Conservation (phyloP, 1,140 invertebrate species). For the Diorhabda carinulata region DNA sequence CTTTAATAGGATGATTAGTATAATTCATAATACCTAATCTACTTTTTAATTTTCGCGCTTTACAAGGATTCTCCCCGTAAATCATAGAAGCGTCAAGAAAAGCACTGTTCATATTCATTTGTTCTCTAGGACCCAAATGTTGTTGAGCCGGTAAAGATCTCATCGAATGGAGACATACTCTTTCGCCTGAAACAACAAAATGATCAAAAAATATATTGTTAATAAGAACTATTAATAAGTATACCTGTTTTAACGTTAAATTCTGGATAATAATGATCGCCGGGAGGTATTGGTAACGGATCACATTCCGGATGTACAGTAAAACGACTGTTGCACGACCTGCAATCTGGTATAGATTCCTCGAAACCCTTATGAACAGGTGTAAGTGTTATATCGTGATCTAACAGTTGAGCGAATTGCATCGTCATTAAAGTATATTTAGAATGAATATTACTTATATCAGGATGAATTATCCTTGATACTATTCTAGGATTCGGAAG, state of each 20-base stretch:
- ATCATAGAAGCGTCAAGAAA: slow-evolving; percentile 79
- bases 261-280: slow-evolving; percentile 82
- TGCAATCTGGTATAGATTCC: slow-evolving; percentile 47
- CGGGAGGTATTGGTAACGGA: slow-evolving; percentile 77
- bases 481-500: slow-evolving; percentile 46
- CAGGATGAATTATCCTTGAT: slow-evolving; percentile 81
- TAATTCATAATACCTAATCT: slow-evolving; percentile 78
- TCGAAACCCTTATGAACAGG: slow-evolving; percentile 73
- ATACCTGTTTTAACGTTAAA: slow-evolving; percentile 75
- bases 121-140: slow-evolving; percentile 80
- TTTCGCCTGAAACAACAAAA: slow-evolving; percentile 59
- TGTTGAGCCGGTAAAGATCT: slow-evolving; percentile 86
- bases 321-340: slow-evolving; percentile 74
- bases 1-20: slow-evolving; percentile 65
- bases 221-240: neutral
- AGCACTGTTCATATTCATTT: slow-evolving; percentile 90
- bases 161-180: slow-evolving; percentile 90
- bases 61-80: slow-evolving; percentile 71
- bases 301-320: slow-evolving; percentile 88
- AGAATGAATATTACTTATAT: slow-evolving; percentile 69
- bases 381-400: slow-evolving; percentile 89
- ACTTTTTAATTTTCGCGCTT: slow-evolving; percentile 62
- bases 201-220: too few species aligned
- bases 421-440: slow-evolving; percentile 86
- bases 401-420: slow-evolving; percentile 90